Base-by-base conservation (phyloP, 2,113 vertebrate species). In the Salvelinus fontinalis region DNA sequence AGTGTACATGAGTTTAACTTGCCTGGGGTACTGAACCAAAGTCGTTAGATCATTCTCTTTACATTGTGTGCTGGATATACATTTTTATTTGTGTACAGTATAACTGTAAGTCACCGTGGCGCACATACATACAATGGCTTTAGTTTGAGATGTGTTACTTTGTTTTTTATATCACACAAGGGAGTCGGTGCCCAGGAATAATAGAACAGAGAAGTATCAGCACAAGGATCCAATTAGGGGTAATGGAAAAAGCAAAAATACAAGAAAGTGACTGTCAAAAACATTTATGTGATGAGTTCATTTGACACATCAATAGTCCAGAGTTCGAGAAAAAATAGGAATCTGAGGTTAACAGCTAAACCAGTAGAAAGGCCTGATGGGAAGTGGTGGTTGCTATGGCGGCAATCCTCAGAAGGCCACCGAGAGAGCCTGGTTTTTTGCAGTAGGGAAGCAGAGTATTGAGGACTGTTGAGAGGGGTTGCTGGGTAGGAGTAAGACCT, bases 21-120 rank as follows among this genome's bases (percentile, higher is more conserved):
- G 89, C 80, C 83, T 89, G 89, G 76, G 84, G 81, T 91, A 87
- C 88, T 85, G 88, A 87, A 93, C 90, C 92, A 93, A 93, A 93
- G 92, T 89, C 86, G 67, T 83, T 83, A 82, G 81, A 86, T 88
- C 84, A 84, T 74, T 81, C 71, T 85, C 83, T 84, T 92, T 84
- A 81, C 82, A 73, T 82, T 86, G 51, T 83, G 81, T 84, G 86
- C 79, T 80, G 75, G 84, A 84, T 88, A 81, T 85, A 87, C 66
- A 81, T 90, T 88, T 88, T 87, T 85, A 88, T 92, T 88, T 78
- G 77, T 81, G 88, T 80, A 84, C 84, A 86, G 76, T 81, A 77
- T 90, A 88, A 86, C 83, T 86, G 85, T 89, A 71, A 82, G 79
- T 77, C 82, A 78, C 77, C 67, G 80, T 49, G 83, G 75, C 71